Evolutionary conservation across 2,888 invertebrate species (phyloP).

Genomic region (Apodemia zela): DNA sequence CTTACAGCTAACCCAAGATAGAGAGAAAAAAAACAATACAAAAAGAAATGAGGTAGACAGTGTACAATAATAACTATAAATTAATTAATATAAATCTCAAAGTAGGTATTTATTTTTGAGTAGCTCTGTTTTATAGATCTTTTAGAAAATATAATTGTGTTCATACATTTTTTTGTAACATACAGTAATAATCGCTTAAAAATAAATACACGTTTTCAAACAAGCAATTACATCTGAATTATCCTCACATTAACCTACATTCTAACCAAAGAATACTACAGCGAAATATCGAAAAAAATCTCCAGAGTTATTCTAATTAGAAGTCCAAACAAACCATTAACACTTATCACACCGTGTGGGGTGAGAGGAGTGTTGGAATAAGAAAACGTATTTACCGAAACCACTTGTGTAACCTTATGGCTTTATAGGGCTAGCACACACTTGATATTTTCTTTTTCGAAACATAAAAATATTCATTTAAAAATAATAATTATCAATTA

Average conservation of each 20-base stretch:
- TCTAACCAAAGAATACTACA: conserved; percentile 14
- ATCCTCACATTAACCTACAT: not conserved
- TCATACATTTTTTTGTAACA: no score
- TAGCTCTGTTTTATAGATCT: no score
- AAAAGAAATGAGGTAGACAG: no score
- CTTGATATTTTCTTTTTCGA: not conserved
- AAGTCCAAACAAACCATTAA: conserved; percentile 54
- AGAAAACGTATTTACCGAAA: conserved; percentile 64
- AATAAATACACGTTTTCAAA: not conserved
- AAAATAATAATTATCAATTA: no score
- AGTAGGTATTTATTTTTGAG: no score
- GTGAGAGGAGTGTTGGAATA: conserved; percentile 41
- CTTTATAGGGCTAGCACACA: conserved; percentile 48
- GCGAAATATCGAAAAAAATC: conserved; percentile 24
- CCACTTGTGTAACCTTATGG: conserved; percentile 62
- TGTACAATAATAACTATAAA: no score
- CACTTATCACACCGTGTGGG: conserved; percentile 33
- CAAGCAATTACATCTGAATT: conserved; percentile 4
- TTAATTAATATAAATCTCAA: no score
- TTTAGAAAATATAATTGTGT: no score
- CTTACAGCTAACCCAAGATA: no score
- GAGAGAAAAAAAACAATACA: no score
- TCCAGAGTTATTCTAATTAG: conserved; percentile 48
- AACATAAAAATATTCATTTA: no score
- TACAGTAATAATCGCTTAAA: no score